Conservation (phyloP, 2,888 invertebrate species). For the Pocota personata region DNA sequence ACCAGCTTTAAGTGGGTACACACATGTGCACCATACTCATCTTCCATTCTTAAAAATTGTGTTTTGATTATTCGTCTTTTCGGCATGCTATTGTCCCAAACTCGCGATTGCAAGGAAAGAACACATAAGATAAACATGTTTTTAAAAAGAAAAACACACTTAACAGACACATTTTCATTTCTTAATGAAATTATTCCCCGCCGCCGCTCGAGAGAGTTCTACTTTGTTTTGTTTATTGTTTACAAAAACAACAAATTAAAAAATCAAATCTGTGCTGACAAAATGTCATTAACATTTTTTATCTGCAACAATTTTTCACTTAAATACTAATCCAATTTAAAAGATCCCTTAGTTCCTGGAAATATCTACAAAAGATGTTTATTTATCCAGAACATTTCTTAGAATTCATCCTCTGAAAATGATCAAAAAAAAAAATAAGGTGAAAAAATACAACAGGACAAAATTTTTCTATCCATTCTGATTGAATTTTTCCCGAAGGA, state of each 20-base stretch:
- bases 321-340: background rate
- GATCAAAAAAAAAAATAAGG: background rate
- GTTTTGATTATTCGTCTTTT: constrained; percentile 16
- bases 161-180: constrained; percentile 35
- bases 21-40: constrained; percentile 24
- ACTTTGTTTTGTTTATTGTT: background rate
- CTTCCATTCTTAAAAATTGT: background rate
- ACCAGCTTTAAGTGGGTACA: constrained; percentile 4
- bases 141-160: constrained; percentile 38
- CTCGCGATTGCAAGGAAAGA: constrained; percentile 14
- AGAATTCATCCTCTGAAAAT: background rate
- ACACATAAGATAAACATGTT: constrained; percentile 35
- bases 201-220: no score
- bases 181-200: constrained; percentile 27
- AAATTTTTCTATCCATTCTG: background rate
- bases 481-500: background rate
- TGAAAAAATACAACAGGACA: background rate
- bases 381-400: background rate
- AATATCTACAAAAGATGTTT: background rate
- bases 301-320: background rate
- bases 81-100: background rate
- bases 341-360: background rate
- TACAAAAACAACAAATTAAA: constrained; percentile 28
- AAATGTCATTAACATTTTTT: constrained; percentile 19
- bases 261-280: constrained; percentile 24